Evolutionary conservation across 30 jellyfish, hydroid and myxozoan genomes (phyloP).

Genomic region (Hydra vulgaris): DNA sequence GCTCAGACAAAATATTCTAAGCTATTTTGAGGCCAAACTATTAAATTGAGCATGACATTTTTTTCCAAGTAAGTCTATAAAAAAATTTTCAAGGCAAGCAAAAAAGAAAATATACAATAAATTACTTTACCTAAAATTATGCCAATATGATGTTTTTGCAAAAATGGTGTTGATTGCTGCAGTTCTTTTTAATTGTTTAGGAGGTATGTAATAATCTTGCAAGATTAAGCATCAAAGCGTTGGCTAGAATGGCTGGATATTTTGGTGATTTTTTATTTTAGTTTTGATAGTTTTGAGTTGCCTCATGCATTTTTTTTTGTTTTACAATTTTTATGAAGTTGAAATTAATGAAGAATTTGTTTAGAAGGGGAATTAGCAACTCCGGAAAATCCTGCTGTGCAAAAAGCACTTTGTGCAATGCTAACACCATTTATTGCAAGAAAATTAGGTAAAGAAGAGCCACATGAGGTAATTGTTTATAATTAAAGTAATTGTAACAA

Average conservation of each 20-base stretch:
- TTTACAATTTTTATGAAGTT: too few species aligned
- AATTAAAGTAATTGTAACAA: not conserved
- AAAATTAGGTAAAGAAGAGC: conserved; percentile 54
- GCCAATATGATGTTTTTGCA: not conserved
- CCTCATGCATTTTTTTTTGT: too few species aligned
- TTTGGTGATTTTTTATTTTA: conserved; percentile 42
- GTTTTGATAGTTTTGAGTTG: too few species aligned
- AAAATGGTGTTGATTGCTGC: not conserved
- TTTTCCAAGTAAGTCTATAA: too few species aligned
- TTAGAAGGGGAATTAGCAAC: conserved; percentile 66
- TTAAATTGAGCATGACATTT: too few species aligned
- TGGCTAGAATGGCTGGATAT: conserved; percentile 90
- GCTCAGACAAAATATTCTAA: too few species aligned
- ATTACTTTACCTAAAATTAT: too few species aligned
- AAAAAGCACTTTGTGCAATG: conserved; percentile 75
- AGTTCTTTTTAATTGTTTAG: conserved; percentile 15
- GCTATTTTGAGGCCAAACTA: too few species aligned
- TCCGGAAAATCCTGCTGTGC: conserved; percentile 93
- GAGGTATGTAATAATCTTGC: conserved; percentile 68
- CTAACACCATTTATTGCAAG: conserved; percentile 69
- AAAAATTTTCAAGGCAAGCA: too few species aligned
- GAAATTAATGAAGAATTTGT: too few species aligned
- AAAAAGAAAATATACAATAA: too few species aligned
- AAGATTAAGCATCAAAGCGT: conserved; percentile 52
- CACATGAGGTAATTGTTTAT: conserved; percentile 52